A percentile compares a stretch with the other conserved stretches of the same genome.
These are phyloP conservation scores for Mythimna ferrago DNA, from an alignment of 2,888 invertebrate species.

Conservation along the genomic window DNA sequence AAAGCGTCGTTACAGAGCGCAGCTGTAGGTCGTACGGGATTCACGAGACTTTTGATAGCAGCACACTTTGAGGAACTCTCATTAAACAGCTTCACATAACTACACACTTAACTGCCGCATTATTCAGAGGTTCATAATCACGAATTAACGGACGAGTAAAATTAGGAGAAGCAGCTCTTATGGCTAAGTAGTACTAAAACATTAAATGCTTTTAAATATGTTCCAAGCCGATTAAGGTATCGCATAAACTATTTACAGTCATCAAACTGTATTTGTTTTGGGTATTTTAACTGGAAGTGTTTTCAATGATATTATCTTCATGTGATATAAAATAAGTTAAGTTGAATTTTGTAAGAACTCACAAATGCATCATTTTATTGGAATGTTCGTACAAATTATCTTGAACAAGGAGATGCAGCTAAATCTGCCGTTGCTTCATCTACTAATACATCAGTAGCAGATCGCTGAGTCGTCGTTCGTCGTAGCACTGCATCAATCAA, in stretches of 20 bases:
- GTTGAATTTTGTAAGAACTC: conserved; percentile 22
- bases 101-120: conserved; percentile 40
- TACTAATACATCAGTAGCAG: conserved; percentile 68
- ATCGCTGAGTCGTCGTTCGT: conserved; percentile 74
- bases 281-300: not conserved
- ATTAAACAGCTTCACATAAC: conserved; percentile 56
- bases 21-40: conserved; percentile 79
- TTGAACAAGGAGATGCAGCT: conserved; percentile 21
- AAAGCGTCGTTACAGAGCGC: conserved; percentile 77
- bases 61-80: conserved; percentile 52
- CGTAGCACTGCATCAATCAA: conserved; percentile 84
- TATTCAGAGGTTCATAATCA: conserved; percentile 53
- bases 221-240: conserved; percentile 43
- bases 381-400: conserved; percentile 10
- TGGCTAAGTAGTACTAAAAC: conserved; percentile 42
- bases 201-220: conserved; percentile 52
- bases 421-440: conserved; percentile 46
- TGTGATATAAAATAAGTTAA: conserved; percentile 13
- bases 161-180: conserved; percentile 52
- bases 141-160: conserved; percentile 59
- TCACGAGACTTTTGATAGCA: conserved; percentile 59
- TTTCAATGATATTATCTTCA: not conserved
- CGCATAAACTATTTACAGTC: conserved; percentile 10
- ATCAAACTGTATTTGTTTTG: no score
- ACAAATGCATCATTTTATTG: not conserved